Conservation (phyloP, 2,797 vertebrate genomes). For the Enteromius anoplus region DNA sequence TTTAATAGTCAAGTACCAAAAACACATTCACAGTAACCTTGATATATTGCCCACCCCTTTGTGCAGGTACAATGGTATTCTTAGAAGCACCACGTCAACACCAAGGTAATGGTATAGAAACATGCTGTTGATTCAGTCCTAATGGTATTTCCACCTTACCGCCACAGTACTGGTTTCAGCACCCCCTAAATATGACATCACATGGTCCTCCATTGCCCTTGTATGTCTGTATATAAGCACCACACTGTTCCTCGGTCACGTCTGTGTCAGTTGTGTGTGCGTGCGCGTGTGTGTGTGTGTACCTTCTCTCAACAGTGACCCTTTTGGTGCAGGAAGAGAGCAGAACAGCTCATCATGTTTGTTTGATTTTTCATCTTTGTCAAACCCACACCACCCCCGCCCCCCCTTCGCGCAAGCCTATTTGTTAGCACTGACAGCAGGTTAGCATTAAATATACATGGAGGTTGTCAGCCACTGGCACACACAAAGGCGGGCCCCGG, state of each 20-base stretch:
- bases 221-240: background rate
- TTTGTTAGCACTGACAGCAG: slow-evolving; percentile 87
- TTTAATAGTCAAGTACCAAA: background rate
- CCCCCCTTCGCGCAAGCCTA: slow-evolving; percentile 76
- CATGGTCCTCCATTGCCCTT: slow-evolving; percentile 8
- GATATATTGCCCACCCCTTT: background rate
- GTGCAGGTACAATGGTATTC: background rate
- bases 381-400: slow-evolving; percentile 45
- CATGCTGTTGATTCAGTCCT: background rate
- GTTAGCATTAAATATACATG: slow-evolving; percentile 88
- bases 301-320: slow-evolving; percentile 67
- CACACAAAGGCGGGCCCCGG: slow-evolving; percentile 77
- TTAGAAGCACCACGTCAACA: background rate
- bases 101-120: background rate
- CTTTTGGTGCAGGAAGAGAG: slow-evolving; percentile 65
- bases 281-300: slow-evolving; percentile 1
- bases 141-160: background rate
- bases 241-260: slow-evolving; percentile 5
- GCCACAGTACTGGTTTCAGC: background rate
- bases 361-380: slow-evolving; percentile 72
- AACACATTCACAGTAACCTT: background rate
- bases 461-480: slow-evolving; percentile 80
- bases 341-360: slow-evolving; percentile 66
- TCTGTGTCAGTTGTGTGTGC: slow-evolving; percentile 16
- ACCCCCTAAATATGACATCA: slow-evolving; percentile 12